Evolutionary conservation across 1,140 invertebrate genomes (phyloP), one percentile per base, ranked within the genome.

Genomic region (Coenobita brevimanus): DNA sequence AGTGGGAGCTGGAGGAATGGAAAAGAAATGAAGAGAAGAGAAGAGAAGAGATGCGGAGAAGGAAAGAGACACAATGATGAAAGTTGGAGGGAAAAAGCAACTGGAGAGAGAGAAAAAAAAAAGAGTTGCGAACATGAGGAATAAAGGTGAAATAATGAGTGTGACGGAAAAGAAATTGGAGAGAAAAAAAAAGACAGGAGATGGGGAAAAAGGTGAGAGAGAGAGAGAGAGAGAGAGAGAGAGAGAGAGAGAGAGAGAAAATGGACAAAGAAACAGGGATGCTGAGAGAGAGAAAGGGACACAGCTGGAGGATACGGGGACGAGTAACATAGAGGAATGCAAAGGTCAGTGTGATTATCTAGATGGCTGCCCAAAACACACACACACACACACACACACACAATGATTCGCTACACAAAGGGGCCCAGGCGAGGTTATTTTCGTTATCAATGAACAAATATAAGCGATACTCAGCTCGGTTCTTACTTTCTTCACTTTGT

Each of bases 161-260:
- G 30, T 15, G 69, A 6, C 15, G 30, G 69, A 30, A 33, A 6
- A 27, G n/a, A 36, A 6, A 73, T 21, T 3, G 17, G 69, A 73
- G 69, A 73, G 69, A 67, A 8, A 67, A 8, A 67, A n/a, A 67
- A 38, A 10, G 73, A n/a, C 8, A 43, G 36, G 41, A 2, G 50
- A 30, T 8, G 43, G 27, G 75, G 3, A 43, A 78, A 41, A 43
- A 15, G 62, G 33, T 27, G 78, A 81, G 73, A 43, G 76, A 79
- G 46, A 46, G 57, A 81, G 78, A 62, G 50, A 62, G 60, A 62
- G 60, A 62, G 54, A 81, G 54, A 81, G 78, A 57, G 78, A 62
- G 50, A 41, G 60, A 62, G 54, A 81, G 60, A 41, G 60, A 38
- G 50, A 81, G 36, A 62, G 60, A 36, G 54, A 79, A 21, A 54